phyloP scores from a whole-genome alignment of 2,888 invertebrate genomes.

The Lobophora halterata region DNA sequence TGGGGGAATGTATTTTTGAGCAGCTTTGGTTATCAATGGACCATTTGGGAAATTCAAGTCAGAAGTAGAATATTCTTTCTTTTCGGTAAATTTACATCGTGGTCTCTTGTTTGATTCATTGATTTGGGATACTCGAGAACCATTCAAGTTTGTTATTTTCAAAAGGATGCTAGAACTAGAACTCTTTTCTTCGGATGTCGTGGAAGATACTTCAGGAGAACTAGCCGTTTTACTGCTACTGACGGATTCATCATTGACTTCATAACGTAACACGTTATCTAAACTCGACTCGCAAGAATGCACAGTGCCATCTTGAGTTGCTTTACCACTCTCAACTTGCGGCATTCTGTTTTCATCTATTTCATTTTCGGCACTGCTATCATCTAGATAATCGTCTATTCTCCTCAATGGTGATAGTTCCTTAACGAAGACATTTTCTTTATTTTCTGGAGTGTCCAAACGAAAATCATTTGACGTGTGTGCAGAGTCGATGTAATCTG shows the following conservation, averaged over 20 bases:
- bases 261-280: conserved; percentile 46
- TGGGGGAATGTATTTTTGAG: conserved; percentile 77
- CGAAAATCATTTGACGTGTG: conserved; percentile 26
- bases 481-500: conserved; percentile 30
- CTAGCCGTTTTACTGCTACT: conserved; percentile 41
- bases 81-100: conserved; percentile 64
- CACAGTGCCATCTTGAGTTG: conserved; percentile 39
- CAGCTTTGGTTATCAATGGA: conserved; percentile 72
- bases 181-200: conserved; percentile 69
- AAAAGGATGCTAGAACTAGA: conserved; percentile 60
- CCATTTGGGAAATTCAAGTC: conserved; percentile 45
- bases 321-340: conserved; percentile 22
- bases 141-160: conserved; percentile 69
- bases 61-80: conserved; percentile 50
- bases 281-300: conserved; percentile 55
- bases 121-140: conserved; percentile 61
- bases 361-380: conserved; percentile 30
- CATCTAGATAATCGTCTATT: conserved; percentile 27
- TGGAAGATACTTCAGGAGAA: conserved; percentile 73
- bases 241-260: conserved; percentile 37
- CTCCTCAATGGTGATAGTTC: conserved; percentile 24
- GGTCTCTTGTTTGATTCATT: conserved; percentile 45
- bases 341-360: conserved; percentile 29
- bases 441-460: conserved; percentile 36
- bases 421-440: conserved; percentile 40